A percentile compares a stretch with the other conserved stretches of the same genome.
These are phyloP conservation scores for Aleiodes testaceus DNA, from an alignment of 2,888 invertebrate species.

Conservation along the genomic window DNA sequence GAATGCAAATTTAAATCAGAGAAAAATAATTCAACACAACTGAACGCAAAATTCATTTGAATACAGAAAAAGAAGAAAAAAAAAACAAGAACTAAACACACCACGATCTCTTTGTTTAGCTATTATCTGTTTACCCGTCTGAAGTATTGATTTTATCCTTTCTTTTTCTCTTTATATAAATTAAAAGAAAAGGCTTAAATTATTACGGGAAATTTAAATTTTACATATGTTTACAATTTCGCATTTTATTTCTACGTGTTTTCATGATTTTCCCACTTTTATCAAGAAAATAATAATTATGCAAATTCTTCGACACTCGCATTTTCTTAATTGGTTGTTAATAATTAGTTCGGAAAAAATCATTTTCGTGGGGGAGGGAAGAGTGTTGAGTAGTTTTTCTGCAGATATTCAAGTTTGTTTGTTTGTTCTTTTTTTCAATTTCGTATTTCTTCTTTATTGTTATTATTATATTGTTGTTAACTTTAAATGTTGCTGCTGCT, in stretches of 20 bases:
- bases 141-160: background rate
- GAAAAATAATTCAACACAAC: constrained; percentile 26
- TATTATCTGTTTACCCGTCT: background rate
- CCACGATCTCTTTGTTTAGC: background rate
- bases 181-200: background rate
- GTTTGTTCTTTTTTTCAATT: constrained; percentile 56
- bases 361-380: constrained; percentile 62
- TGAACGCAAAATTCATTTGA: constrained; percentile 32
- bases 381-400: constrained; percentile 65
- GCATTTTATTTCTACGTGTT: constrained; percentile 33
- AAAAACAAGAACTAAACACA: background rate
- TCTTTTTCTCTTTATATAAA: too few relatives aligned
- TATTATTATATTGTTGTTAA: constrained; percentile 58
- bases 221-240: background rate
- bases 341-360: background rate
- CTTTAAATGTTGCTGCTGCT: constrained; percentile 56
- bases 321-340: constrained; percentile 8
- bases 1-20: background rate
- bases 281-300: constrained; percentile 27
- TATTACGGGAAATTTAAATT: too few relatives aligned
- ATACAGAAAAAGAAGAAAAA: constrained; percentile 10
- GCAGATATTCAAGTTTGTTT: constrained; percentile 56
- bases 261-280: constrained; percentile 21
- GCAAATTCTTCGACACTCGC: constrained; percentile 32
- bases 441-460: constrained; percentile 58